Evolutionary conservation across 2,113 vertebrate species (phyloP).

Genomic region (Silurus glanis): DNA sequence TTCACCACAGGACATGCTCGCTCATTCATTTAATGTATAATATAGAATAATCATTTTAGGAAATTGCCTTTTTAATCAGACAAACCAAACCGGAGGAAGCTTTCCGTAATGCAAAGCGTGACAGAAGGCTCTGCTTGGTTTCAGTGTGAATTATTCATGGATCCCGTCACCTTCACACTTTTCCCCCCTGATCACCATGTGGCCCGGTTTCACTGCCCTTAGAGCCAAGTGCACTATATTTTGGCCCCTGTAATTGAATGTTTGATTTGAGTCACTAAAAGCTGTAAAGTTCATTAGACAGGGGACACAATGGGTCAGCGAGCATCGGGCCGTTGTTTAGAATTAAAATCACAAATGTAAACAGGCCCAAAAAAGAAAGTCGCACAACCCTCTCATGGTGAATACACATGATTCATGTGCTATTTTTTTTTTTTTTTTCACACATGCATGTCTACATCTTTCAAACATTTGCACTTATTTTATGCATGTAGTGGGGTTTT

Average conservation of each 20-base stretch:
- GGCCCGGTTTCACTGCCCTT: not conserved
- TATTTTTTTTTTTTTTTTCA: not conserved
- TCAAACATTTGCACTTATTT: not conserved
- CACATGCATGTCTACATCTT: not conserved
- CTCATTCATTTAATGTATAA: conserved; percentile 33
- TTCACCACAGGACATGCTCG: not conserved
- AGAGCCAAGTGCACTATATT: conserved; percentile 32
- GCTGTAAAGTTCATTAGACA: conserved; percentile 12
- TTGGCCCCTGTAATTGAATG: conserved; percentile 29
- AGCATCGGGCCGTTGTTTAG: not conserved
- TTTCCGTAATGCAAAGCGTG: conserved; percentile 40
- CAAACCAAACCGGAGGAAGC: conserved; percentile 32
- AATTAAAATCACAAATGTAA: not conserved
- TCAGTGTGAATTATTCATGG: conserved; percentile 47
- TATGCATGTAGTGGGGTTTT: not conserved
- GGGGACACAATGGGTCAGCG: not conserved
- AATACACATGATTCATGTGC: not conserved
- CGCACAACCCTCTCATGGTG: not conserved
- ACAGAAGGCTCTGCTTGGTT: conserved; percentile 11
- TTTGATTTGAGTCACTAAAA: conserved; percentile 32
- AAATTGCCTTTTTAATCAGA: conserved; percentile 50
- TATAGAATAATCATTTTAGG: conserved; percentile 33
- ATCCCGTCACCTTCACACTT: conserved; percentile 1
- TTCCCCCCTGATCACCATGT: conserved; percentile 14
- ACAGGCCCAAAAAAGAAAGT: not conserved